Conservation (phyloP, 1,140 invertebrate genomes). For the Lysiphlebus fabarum region DNA sequence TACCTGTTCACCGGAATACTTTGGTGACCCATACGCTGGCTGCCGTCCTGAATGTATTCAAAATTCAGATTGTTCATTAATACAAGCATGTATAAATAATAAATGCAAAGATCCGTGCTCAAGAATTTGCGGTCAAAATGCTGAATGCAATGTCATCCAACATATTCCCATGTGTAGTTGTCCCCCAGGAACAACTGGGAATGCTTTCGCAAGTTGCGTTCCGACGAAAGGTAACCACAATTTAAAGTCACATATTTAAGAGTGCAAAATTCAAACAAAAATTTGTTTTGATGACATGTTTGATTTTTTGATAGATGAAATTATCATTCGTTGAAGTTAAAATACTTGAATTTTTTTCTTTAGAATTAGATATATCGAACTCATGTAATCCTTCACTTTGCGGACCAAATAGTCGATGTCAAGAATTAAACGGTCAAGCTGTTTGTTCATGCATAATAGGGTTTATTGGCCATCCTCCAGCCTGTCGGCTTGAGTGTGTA, state of each 20-base stretch:
- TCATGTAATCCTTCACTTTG: conserved; percentile 64
- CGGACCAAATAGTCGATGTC: conserved; percentile 63
- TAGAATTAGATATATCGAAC: conserved; percentile 29
- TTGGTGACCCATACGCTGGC: conserved; percentile 68
- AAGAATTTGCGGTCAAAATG: conserved; percentile 70
- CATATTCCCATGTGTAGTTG: conserved; percentile 75
- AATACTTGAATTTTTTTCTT: background rate
- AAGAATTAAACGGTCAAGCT: conserved; percentile 57
- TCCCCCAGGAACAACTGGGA: conserved; percentile 66
- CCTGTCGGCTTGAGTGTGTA: conserved; percentile 64
- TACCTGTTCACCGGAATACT: conserved; percentile 67
- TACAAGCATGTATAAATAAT: conserved; percentile 66
- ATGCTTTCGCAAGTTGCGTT: conserved; percentile 68
- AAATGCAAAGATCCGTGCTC: conserved; percentile 71
- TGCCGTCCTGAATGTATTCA: conserved; percentile 71
- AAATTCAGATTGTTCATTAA: conserved; percentile 66
- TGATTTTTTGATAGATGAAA: too few species aligned
- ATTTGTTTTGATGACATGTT: too few species aligned
- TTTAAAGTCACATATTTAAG: too few species aligned
- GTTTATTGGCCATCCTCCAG: conserved; percentile 63
- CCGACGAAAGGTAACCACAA: conserved; percentile 47
- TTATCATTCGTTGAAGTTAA: too few species aligned
- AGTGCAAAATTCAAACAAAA: too few species aligned
- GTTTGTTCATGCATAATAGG: conserved; percentile 62
- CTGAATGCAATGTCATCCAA: conserved; percentile 70